Percentiles rank a stretch among this genome's conserved stretches.
Conservation (phyloP, 2,888 invertebrate species). For the Drosophila ochracea region DNA sequence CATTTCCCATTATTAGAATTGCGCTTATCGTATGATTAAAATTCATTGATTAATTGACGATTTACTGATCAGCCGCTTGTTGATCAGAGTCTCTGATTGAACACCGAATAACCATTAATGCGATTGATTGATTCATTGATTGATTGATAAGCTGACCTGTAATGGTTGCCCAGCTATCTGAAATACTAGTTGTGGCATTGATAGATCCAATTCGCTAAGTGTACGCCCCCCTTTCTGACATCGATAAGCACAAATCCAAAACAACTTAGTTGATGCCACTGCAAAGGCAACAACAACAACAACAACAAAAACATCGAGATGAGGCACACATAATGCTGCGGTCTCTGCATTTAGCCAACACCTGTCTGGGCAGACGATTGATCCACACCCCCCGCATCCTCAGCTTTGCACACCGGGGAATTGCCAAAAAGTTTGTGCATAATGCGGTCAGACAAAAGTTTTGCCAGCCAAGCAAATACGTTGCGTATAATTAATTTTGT, state of each 20-base stretch:
- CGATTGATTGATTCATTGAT: conserved; percentile 6
- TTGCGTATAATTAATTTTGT: conserved; percentile 64
- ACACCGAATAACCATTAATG: background rate
- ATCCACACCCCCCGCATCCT: background rate
- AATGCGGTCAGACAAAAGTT: conserved; percentile 61
- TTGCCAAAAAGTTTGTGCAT: conserved; percentile 54
- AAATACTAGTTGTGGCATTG: conserved; percentile 1
- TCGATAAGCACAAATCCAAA: conserved; percentile 21
- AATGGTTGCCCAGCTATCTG: background rate
- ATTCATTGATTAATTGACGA: background rate
- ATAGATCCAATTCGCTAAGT: background rate
- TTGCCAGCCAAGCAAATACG: conserved; percentile 38
- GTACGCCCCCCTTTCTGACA: background rate
- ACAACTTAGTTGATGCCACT: conserved; percentile 34
- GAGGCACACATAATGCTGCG: conserved; percentile 13
- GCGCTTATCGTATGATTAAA: background rate
- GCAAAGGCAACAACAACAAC: conserved; percentile 9
- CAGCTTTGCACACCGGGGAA: background rate
- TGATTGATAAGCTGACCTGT: conserved; percentile 23
- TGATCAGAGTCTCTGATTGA: background rate
- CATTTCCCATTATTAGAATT: too few relatives aligned
- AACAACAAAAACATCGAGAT: background rate
- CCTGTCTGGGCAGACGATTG: conserved; percentile 19
- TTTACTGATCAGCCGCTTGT: conserved; percentile 10
- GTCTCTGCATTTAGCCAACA: conserved; percentile 16